Conservation (phyloP, 2,888 invertebrate genomes). For the Parnassius glacialis region DNA sequence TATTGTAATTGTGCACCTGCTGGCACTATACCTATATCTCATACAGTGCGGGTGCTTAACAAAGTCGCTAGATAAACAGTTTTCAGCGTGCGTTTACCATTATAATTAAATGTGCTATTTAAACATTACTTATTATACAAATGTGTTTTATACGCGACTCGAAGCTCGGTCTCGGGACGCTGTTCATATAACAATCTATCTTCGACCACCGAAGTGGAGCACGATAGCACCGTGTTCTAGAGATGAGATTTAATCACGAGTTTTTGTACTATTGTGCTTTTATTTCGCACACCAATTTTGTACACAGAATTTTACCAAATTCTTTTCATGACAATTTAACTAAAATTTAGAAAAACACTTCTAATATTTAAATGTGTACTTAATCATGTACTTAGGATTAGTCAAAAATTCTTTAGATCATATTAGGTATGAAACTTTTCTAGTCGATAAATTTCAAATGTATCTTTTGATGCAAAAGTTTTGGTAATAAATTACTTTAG, state of each 20-base stretch:
- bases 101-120: constrained; percentile 48
- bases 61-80: constrained; percentile 32
- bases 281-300: constrained; percentile 20
- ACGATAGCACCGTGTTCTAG: neutral
- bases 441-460: too few species aligned
- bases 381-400: constrained; percentile 15
- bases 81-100: constrained; percentile 50
- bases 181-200: neutral
- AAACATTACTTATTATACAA: constrained; percentile 35
- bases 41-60: constrained; percentile 42
- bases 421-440: constrained; percentile 1
- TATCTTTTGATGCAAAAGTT: too few species aligned
- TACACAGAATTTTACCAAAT: constrained; percentile 14
- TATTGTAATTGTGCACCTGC: constrained; percentile 39
- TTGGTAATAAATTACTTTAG: too few species aligned
- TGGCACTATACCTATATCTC: constrained; percentile 42
- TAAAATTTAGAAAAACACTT: constrained; percentile 10
- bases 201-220: neutral
- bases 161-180: neutral
- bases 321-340: constrained; percentile 9
- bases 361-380: constrained; percentile 18
- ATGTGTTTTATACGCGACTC: neutral
- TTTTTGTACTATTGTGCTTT: constrained; percentile 27
- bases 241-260: neutral
- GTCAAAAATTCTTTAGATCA: neutral